Base-by-base conservation (phyloP, 2,797 vertebrate species). In the Chloroceryle amazona region DNA sequence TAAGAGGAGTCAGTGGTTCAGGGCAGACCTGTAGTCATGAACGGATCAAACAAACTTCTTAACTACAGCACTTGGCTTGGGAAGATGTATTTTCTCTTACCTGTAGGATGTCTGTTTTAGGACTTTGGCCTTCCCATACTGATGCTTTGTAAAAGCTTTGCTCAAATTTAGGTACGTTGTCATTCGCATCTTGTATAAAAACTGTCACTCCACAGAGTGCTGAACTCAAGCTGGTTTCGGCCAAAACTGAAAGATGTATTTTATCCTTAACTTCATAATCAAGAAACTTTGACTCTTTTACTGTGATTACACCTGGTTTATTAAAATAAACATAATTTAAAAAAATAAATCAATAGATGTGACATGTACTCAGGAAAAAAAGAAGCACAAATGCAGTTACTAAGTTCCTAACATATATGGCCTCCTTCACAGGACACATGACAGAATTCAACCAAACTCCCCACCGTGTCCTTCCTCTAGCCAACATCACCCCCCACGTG, bases 151-250 rank as follows among this genome's bases (percentile, higher is more conserved):
- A 99, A 97, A 93, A 90, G 66, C 73, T 97, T 96, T 98, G 97
- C 85, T 98, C 98, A 96, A 99, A 99, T 89, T 87, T 75, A 3
- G 99, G 99, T 13, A 81, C 67, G 4, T 99, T 99, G 96, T 99
- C 99, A 54, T 99, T 99, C 66, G 97, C 15, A 78, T 99, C 99
- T 96, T 98, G 96, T 84, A 99, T 97, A 49, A 89, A 96, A 93
- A 99, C 60, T 13, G 96, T 96, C 52, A 99, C 98, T 92, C 93
- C 98, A 97, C 99, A 98, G 85, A 99, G 97, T 4, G 97, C 98
- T 5, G 97, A 98, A 84, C 97, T 97, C n/a, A 97, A 94, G n/a
- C 94, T 95, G 52, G 93, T 98, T 96, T 99, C 98, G 51, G 99
- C 99, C 97, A 99, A 94, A 75, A 99, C 83, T 47, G 98, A 98